A percentile compares a stretch with the other conserved stretches of the same genome.
Evolutionary conservation across 1,140 invertebrate genomes (phyloP).

Genomic region (Drosophila subpulchrella): DNA sequence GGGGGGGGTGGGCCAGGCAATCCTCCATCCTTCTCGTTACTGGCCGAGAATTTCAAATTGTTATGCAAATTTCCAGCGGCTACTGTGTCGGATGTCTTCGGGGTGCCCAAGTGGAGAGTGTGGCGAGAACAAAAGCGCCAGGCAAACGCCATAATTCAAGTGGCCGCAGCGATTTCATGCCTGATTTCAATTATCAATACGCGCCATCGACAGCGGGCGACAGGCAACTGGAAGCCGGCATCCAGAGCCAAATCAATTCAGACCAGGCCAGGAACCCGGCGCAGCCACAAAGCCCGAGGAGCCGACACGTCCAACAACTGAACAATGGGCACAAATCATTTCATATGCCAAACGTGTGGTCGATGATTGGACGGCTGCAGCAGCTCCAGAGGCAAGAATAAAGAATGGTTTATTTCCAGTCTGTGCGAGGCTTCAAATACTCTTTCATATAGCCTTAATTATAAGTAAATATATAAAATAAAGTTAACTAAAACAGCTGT

Average conservation of each 20-base stretch:
- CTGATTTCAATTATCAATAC: slow-evolving; percentile 82
- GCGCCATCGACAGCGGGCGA: slow-evolving; percentile 64
- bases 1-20: not conserved
- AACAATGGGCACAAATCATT: slow-evolving; percentile 82
- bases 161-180: slow-evolving; percentile 79
- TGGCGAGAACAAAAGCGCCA: slow-evolving; percentile 78
- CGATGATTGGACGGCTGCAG: slow-evolving; percentile 51
- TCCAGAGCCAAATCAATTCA: slow-evolving; percentile 32
- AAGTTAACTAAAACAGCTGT: too few relatives aligned
- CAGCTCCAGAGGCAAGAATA: slow-evolving; percentile 10
- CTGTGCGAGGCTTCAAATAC: not conserved
- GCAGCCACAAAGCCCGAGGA: slow-evolving; percentile 29
- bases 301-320: slow-evolving; percentile 55
- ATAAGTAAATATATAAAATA: too few relatives aligned
- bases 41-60: slow-evolving; percentile 77
- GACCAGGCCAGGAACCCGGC: slow-evolving; percentile 21
- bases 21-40: slow-evolving; percentile 52
- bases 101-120: slow-evolving; percentile 1
- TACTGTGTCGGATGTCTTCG: slow-evolving; percentile 39
- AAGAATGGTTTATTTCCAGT: slow-evolving; percentile 9
- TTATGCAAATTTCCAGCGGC: slow-evolving; percentile 68
- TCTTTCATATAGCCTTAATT: not conserved
- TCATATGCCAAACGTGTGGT: slow-evolving; percentile 79
- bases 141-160: slow-evolving; percentile 80
- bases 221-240: slow-evolving; percentile 12